These are phyloP conservation scores for Odontothrips loti DNA, from an alignment of 2,888 invertebrate species.

Conservation along the genomic window DNA sequence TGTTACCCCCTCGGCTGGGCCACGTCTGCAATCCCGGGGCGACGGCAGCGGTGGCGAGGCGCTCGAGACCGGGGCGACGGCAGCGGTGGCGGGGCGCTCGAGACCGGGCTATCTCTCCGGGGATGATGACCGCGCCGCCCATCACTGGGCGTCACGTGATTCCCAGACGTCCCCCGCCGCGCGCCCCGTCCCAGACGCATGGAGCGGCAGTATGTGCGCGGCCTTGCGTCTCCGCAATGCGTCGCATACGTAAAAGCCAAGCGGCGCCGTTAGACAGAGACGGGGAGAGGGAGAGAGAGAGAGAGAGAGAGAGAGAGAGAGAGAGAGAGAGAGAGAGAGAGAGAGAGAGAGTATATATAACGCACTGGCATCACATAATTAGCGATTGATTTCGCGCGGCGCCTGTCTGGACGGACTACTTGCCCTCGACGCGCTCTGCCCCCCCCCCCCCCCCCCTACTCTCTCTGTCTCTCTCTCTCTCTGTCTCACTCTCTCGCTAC, in stretches of 20 bases:
- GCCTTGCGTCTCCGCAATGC: background rate
- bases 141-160: no score
- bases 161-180: background rate
- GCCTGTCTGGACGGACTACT: background rate
- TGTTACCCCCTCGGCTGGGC: no score
- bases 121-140: no score
- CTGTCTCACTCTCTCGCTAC: no score
- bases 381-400: conserved; percentile 4
- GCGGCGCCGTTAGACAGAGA: background rate
- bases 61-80: no score
- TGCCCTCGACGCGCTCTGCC: background rate
- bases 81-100: no score
- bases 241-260: background rate
- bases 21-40: no score
- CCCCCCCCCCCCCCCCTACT: background rate
- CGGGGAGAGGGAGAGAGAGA: background rate
- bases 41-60: no score
- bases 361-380: conserved; percentile 4
- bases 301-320: background rate
- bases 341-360: background rate
- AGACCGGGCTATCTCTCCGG: no score
- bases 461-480: no score
- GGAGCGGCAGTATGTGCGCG: background rate
- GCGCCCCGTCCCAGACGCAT: no score
- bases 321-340: background rate